Base-by-base conservation (phyloP, 2,797 vertebrate genomes). In the Periophthalmus magnuspinnatus region DNA sequence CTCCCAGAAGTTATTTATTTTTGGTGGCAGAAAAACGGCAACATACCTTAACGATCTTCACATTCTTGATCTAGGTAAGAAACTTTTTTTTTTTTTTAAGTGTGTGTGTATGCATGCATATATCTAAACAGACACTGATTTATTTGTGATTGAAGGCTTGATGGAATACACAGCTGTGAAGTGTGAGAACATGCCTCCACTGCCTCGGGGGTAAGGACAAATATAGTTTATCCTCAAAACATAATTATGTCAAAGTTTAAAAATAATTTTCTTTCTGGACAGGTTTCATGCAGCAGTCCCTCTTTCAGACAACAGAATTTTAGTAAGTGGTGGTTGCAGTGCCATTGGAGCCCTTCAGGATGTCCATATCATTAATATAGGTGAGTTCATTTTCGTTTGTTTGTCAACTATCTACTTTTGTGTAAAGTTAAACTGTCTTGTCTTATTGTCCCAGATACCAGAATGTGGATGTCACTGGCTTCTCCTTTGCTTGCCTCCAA, bases 91-190 rank as follows among this genome's bases (percentile, higher is more conserved):
- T 50, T 19, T 36, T 17, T 10, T 34, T 28, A 1, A n/a, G 28
- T 10, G 1, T 45, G 2, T 45, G 13, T 45, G 2, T 45, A 14
- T 45, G 5, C 41, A 41, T 41, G 2, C 3, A 2, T 56, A 3
- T 63, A 6, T 16, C 9, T 41, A 13, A 6, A 22, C n/a, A 24
- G 8, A 2, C 6, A 22, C 10, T 14, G 2, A 24, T 22, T 16
- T 24, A 5, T 74, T 45, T 41, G 21, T 69, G 81, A 38, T 48
- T 34, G 62, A 82, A 97, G 96, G 95, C 81, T 95, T 94, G 82
- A 97, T 96, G 96, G 96, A 97, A 86, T 97, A 96, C 86, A 89
- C 90, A 80, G 84, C 94, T 81, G 94, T 96, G 69, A 93, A 92
- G 81, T 87, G 85, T 72, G 86, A 87, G 52, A 93, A 91, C 88